A percentile compares a stretch with the other conserved stretches of the same genome.
Evolutionary conservation across 1,140 invertebrate genomes (phyloP).

Genomic region (Galendromus occidentalis): DNA sequence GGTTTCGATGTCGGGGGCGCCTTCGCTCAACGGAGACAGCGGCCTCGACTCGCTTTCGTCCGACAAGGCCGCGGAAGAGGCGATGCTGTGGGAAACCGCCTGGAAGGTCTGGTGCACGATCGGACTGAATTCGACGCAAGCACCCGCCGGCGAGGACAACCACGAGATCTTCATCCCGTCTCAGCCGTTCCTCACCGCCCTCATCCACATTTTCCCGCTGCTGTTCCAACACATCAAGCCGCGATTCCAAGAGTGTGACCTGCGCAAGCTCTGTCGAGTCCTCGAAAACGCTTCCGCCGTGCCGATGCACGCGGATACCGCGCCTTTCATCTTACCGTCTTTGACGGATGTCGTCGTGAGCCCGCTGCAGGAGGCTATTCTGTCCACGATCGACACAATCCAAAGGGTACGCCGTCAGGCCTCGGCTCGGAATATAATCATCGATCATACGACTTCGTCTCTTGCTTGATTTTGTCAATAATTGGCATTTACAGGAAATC

Average conservation of each 20-base stretch:
- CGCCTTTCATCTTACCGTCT: constrained; percentile 51
- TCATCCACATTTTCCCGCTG: constrained; percentile 79
- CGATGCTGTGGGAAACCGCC: constrained; percentile 45
- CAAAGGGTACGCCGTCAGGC: constrained; percentile 38
- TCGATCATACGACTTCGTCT: neutral
- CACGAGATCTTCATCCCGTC: constrained; percentile 57
- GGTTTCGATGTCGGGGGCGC: neutral
- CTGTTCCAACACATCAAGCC: constrained; percentile 72
- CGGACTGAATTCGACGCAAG: constrained; percentile 49
- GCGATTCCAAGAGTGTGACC: constrained; percentile 50
- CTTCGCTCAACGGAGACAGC: neutral
- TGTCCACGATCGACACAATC: constrained; percentile 55
- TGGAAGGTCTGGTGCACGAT: constrained; percentile 72
- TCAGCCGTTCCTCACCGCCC: constrained; percentile 71
- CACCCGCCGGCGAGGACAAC: constrained; percentile 35
- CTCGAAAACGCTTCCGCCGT: constrained; percentile 53
- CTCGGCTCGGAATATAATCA: constrained; percentile 16
- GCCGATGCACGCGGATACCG: constrained; percentile 58
- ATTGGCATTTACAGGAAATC: constrained; percentile 37
- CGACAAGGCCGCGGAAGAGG: neutral
- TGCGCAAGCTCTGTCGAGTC: constrained; percentile 55
- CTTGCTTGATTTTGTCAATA: constrained; percentile 13
- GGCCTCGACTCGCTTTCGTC: neutral
- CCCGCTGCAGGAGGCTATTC: constrained; percentile 57
- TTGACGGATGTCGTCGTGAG: constrained; percentile 51